Evolutionary conservation across 2,113 vertebrate genomes (phyloP), one percentile per base, ranked within the genome.

Genomic region (Hippopotamus amphibius): DNA sequence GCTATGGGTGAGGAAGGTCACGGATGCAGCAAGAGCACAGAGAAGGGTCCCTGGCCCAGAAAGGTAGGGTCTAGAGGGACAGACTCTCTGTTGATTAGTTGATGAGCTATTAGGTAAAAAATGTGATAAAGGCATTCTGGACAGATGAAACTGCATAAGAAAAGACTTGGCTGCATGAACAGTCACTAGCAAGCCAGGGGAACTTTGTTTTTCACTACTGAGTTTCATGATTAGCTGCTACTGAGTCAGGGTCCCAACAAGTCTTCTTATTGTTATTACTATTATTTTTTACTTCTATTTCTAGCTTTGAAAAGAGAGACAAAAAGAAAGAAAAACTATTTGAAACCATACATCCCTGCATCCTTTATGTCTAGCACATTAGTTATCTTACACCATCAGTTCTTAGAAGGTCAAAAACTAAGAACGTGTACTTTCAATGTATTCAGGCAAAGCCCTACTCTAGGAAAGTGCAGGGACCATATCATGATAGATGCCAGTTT

Each of bases 171-270:
- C 16, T 81, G 22, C 0, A 2, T 65, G 5, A 41, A 43, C 15
- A 41, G 7, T 24, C 33, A 26, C 1, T 7, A 2, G 0, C 1
- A 55, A 66, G 19, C 50, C 41, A 10, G 7, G 13, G 5, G 16
- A 46, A 17, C 14, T 63, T 53, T 9, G 4, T 28, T 63, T 28
- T 21, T n/a, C 8, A 33, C 19, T 24, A 11, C 14, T 4, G 53
- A 63, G 11, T 22, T 48, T 16, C 33, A 33, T n/a, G 76, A 8
- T 30, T 24, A 30, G 53, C 53, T 68, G 50, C 30, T 28, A 6
- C 1, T 28, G 74, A 59, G 66, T 59, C 68, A 63, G 74, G 2
- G 74, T 63, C 26, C 79, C 17, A n/a, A 50, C 12, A 59, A 24
- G 24, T 77, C 33, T 77, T 68, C 2, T 17, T 57, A 22, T 57